phyloP scores from a whole-genome alignment of 1,140 invertebrate genomes.

The Pissodes strobi region DNA sequence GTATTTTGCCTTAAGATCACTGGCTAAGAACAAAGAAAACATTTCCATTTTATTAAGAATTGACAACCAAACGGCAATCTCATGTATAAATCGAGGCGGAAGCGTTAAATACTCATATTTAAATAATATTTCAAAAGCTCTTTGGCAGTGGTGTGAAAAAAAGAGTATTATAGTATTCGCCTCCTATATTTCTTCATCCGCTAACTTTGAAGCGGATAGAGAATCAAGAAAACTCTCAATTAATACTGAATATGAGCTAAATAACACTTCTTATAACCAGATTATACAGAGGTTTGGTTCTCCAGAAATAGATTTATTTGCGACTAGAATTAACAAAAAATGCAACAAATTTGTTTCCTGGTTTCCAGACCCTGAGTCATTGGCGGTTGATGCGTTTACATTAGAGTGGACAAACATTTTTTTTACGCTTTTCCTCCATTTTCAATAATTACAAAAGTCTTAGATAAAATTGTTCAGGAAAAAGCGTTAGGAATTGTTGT shows the following conservation, averaged over 20 bases:
- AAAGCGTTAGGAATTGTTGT: constrained; percentile 41
- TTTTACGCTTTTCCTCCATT: constrained; percentile 39
- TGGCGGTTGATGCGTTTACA: constrained; percentile 48
- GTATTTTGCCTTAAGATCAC: no score
- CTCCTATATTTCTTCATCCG: constrained; percentile 36
- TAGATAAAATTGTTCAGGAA: constrained; percentile 37
- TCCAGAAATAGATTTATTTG: constrained; percentile 24
- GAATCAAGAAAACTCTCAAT: constrained; percentile 29
- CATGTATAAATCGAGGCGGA: no score
- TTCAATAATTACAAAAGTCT: constrained; percentile 29
- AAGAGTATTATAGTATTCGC: constrained; percentile 38
- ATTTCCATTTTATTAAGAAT: no score
- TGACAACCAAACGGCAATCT: no score
- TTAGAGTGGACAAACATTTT: constrained; percentile 31
- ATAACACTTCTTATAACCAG: background rate
- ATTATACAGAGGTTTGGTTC: background rate
- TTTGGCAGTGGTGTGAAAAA: constrained; percentile 42
- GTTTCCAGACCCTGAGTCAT: constrained; percentile 15
- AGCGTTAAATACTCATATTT: no score
- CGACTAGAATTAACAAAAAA: constrained; percentile 12
- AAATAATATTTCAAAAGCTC: no score
- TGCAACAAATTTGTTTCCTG: no score
- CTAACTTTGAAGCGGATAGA: constrained; percentile 41
- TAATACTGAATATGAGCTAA: constrained; percentile 11
- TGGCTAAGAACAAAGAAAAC: no score